Evolutionary conservation across 2,888 invertebrate genomes (phyloP).

Genomic region (Drosophila buzzatii): DNA sequence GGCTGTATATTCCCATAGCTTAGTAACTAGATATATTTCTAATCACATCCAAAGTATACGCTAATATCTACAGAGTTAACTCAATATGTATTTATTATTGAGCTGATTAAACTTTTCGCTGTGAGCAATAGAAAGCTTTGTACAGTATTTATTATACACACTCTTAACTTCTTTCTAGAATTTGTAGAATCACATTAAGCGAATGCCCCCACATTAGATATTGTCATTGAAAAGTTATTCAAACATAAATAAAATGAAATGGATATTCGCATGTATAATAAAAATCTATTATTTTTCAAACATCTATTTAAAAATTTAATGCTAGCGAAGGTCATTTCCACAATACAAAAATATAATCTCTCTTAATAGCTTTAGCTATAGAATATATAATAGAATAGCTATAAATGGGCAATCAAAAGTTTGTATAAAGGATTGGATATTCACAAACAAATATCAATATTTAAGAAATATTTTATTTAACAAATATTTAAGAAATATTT

Average conservation of each 20-base stretch:
- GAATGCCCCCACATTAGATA: not conserved
- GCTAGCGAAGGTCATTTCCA: too few species aligned
- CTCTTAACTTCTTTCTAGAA: not conserved
- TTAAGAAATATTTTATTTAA: too few species aligned
- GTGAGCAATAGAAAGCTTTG: not conserved
- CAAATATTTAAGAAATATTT: not conserved
- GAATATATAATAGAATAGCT: not conserved
- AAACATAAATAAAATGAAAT: too few species aligned
- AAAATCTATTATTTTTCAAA: too few species aligned
- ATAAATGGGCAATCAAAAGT: not conserved
- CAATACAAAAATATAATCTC: too few species aligned
- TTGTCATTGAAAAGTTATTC: too few species aligned
- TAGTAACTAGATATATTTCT: too few species aligned
- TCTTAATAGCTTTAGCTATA: not conserved
- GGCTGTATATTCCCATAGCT: not conserved
- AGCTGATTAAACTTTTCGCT: not conserved
- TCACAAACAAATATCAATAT: not conserved
- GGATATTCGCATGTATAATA: too few species aligned
- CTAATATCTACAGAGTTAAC: too few species aligned
- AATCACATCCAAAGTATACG: too few species aligned
- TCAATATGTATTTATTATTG: not conserved
- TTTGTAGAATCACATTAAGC: not conserved
- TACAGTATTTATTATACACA: too few species aligned
- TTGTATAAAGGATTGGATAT: not conserved
- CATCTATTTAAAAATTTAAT: too few species aligned